Evolutionary conservation across 53 echinoderm and acorn worm species (phyloP).

Genomic region (Holothuria leucospilota): DNA sequence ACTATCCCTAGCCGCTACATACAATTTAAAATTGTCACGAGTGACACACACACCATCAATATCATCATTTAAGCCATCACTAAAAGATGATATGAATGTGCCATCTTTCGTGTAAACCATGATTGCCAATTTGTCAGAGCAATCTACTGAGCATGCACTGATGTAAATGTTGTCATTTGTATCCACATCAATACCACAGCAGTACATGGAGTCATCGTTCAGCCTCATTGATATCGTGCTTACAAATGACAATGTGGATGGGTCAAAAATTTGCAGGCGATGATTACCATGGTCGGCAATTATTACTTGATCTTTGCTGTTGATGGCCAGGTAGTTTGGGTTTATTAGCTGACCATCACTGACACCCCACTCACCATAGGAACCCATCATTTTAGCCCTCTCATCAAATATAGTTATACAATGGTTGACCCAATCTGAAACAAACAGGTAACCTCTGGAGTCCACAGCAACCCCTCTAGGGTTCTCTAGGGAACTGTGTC

Average conservation of each 20-base stretch:
- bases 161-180: slow-evolving; percentile 48
- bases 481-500: slow-evolving; percentile 30
- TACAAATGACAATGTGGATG: not conserved
- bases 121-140: slow-evolving; percentile 30
- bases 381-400: slow-evolving; percentile 30
- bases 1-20: slow-evolving; percentile 35
- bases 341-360: slow-evolving; percentile 27
- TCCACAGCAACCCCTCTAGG: slow-evolving; percentile 42
- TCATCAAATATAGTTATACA: slow-evolving; percentile 29
- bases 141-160: slow-evolving; percentile 32
- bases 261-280: slow-evolving; percentile 24
- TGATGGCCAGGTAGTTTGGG: slow-evolving; percentile 32
- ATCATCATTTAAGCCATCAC: slow-evolving; percentile 44
- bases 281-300: slow-evolving; percentile 41
- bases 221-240: slow-evolving; percentile 36
- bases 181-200: slow-evolving; percentile 33
- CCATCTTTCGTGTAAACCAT: slow-evolving; percentile 47
- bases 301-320: slow-evolving; percentile 35
- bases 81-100: slow-evolving; percentile 23
- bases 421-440: slow-evolving; percentile 37
- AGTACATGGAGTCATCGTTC: slow-evolving; percentile 41
- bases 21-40: slow-evolving; percentile 27
- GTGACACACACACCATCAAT: slow-evolving; percentile 44
- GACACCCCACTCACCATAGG: slow-evolving; percentile 12
- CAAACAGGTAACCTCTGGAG: slow-evolving; percentile 26